phyloP scores from a whole-genome alignment of 2,113 vertebrate genomes.

The Sinocyclocheilus grahami region DNA sequence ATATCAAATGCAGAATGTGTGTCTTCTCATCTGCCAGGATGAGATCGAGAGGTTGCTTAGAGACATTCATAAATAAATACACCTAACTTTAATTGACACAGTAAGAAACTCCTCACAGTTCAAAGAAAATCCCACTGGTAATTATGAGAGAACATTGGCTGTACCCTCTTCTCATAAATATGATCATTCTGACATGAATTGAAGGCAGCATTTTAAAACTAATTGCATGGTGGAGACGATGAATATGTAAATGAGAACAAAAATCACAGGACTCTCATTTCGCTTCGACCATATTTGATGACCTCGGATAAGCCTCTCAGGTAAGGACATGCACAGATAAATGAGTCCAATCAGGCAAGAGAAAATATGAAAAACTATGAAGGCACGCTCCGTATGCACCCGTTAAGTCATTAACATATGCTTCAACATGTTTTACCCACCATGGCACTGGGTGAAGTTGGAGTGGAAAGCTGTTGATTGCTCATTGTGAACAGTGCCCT shows the following conservation, averaged over 20 bases:
- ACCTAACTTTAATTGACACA: not conserved
- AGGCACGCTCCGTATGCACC: not conserved
- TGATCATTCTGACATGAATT: not conserved
- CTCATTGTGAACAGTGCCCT: slow-evolving; percentile 32
- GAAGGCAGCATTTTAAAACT: slow-evolving; percentile 9
- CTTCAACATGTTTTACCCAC: slow-evolving; percentile 6
- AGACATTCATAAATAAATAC: slow-evolving; percentile 9
- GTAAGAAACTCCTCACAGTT: not conserved
- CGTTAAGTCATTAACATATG: slow-evolving; percentile 13
- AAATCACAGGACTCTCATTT: not conserved
- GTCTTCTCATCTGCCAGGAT: slow-evolving; percentile 23
- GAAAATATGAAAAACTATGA: not conserved
- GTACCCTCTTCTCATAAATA: slow-evolving; percentile 4
- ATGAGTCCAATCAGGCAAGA: not conserved
- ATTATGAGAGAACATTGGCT: not conserved
- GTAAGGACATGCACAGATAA: not conserved
- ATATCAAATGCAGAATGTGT: slow-evolving; percentile 20
- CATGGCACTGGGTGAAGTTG: not conserved
- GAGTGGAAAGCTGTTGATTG: slow-evolving; percentile 42
- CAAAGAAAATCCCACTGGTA: not conserved
- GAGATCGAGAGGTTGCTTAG: not conserved
- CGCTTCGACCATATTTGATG: not conserved
- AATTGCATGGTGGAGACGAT: not conserved
- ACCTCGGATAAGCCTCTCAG: not conserved
- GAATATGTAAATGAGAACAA: not conserved